Evolutionary conservation across 2,113 vertebrate genomes (phyloP).

Genomic region (Vimba vimba): DNA sequence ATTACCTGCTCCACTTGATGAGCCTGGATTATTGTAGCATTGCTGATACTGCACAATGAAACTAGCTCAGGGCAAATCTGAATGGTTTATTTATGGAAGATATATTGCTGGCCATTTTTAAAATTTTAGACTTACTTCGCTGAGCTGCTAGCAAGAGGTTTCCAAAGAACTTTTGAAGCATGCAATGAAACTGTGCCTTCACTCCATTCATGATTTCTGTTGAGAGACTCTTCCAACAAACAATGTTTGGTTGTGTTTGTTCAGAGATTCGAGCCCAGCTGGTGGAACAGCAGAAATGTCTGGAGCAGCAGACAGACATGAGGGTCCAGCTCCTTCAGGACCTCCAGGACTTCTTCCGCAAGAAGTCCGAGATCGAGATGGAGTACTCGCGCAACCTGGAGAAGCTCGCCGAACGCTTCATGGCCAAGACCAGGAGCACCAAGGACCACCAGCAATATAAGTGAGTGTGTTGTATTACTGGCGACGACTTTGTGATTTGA

Average conservation of each 20-base stretch:
- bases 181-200: neutral
- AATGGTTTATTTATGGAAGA: conserved; percentile 4
- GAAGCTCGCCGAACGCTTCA: conserved; percentile 96
- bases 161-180: neutral
- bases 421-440: conserved; percentile 98
- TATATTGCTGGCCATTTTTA: neutral
- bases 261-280: conserved; percentile 95
- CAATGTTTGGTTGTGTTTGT: conserved; percentile 48
- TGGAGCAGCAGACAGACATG: conserved; percentile 98
- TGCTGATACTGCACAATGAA: conserved; percentile 22
- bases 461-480: conserved; percentile 71
- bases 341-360: conserved; percentile 98
- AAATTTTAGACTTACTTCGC: neutral
- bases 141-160: neutral
- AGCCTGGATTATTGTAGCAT: conserved; percentile 8
- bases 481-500: neutral
- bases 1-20: conserved; percentile 10
- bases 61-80: conserved; percentile 18
- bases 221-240: conserved; percentile 1
- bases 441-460: conserved; percentile 99
- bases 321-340: conserved; percentile 97
- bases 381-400: conserved; percentile 97
- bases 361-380: conserved; percentile 97
- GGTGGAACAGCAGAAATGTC: conserved; percentile 96
- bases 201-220: neutral